A percentile compares a stretch with the other conserved stretches of the same genome.
Evolutionary conservation across 1,140 invertebrate species (phyloP).

Genomic region (Fopius arisanus): DNA sequence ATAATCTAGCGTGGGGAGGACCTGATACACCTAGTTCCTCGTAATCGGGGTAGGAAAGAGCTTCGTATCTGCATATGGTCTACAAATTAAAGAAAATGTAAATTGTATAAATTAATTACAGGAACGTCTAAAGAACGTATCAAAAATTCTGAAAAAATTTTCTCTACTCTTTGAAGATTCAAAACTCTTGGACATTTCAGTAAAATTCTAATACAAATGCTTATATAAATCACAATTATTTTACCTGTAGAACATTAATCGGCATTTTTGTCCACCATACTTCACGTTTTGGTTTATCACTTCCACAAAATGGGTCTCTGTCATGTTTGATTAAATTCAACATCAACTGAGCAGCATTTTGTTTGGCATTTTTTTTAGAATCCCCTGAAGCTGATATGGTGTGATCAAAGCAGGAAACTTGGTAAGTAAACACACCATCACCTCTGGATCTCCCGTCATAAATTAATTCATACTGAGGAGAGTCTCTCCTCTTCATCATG

Average conservation of each 20-base stretch:
- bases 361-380: neutral
- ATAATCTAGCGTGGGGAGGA: neutral
- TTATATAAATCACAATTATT: no score
- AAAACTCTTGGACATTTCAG: no score
- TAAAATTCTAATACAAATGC: no score
- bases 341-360: neutral
- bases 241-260: no score
- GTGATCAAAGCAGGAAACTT: neutral
- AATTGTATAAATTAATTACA: no score
- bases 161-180: no score
- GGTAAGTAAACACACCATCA: neutral
- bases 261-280: no score
- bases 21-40: neutral
- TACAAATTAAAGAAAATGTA: neutral
- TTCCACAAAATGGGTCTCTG: no score
- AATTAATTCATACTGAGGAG: neutral
- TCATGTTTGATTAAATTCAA: neutral
- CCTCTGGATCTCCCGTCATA: neutral
- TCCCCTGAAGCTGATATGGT: neutral
- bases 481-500: neutral
- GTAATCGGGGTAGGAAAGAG: neutral
- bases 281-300: no score
- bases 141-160: no score
- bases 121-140: no score
- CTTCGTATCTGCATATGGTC: neutral